Evolutionary conservation across 1,140 invertebrate genomes (phyloP).

Genomic region (Polypedilum vanderplanki): DNA sequence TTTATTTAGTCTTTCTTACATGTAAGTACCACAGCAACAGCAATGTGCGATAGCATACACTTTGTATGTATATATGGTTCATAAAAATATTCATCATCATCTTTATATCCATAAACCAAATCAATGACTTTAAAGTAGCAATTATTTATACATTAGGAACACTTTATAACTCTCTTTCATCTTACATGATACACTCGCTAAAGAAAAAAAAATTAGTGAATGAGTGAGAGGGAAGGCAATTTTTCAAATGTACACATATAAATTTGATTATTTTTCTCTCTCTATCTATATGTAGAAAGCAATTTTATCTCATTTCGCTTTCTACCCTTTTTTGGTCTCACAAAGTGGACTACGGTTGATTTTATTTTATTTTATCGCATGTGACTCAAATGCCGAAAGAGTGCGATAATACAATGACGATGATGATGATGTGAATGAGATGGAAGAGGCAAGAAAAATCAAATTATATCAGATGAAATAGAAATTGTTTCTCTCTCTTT

Average conservation of each 20-base stretch:
- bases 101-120: constrained; percentile 21
- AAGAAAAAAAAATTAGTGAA: neutral
- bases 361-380: constrained; percentile 1
- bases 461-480: constrained; percentile 9
- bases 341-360: neutral
- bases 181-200: constrained; percentile 1
- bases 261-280: constrained; percentile 2
- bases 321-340: neutral
- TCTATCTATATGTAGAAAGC: neutral
- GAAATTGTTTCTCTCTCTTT: neutral
- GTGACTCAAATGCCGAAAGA: neutral
- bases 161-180: constrained; percentile 26
- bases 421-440: no score
- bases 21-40: neutral
- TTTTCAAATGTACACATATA: constrained; percentile 13
- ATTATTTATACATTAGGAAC: constrained; percentile 27
- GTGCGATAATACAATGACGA: neutral
- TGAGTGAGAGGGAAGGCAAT: neutral
- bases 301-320: neutral
- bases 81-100: constrained; percentile 14
- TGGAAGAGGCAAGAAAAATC: neutral
- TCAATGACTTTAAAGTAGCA: constrained; percentile 27
- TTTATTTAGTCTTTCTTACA: neutral
- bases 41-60: no score
- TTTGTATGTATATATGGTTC: neutral